Percentiles rank a stretch among this genome's conserved stretches.
Evolutionary conservation across 2,888 invertebrate species (phyloP).

Genomic region (Microchrysa polita): DNA sequence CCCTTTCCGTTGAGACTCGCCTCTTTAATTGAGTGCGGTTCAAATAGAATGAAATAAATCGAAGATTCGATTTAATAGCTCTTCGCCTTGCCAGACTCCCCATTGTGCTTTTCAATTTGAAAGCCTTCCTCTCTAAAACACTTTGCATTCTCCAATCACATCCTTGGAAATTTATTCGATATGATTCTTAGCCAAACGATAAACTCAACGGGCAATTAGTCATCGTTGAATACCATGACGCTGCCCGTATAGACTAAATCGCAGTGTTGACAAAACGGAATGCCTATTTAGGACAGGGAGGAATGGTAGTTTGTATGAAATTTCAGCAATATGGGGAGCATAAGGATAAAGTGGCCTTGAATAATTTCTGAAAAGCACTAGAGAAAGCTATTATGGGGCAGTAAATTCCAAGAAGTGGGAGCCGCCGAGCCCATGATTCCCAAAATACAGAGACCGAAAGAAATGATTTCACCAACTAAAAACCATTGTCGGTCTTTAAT

Average conservation of each 20-base stretch:
- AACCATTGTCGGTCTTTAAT: conserved; percentile 23
- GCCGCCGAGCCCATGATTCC: neutral
- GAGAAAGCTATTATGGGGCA: neutral
- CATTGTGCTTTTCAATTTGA: neutral
- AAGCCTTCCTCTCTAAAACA: neutral
- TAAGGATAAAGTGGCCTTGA: neutral
- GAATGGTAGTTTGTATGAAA: neutral
- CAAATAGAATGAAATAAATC: conserved; percentile 33
- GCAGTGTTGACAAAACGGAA: too few species aligned
- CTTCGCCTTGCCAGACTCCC: neutral
- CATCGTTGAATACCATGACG: conserved; percentile 26
- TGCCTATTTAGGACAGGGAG: neutral
- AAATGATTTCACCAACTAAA: neutral
- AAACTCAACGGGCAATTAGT: conserved; percentile 30
- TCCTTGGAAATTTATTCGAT: conserved; percentile 33
- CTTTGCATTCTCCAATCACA: conserved; percentile 2
- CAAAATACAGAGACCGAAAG: neutral
- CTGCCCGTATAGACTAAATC: neutral
- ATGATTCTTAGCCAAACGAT: conserved; percentile 39
- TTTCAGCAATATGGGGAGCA: neutral
- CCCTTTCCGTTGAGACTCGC: neutral
- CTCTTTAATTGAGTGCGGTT: conserved; percentile 19
- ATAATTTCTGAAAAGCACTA: neutral
- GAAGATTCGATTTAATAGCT: conserved; percentile 24
- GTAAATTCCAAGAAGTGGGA: neutral